Base-by-base conservation (phyloP, 1,140 invertebrate species). In the Aphelenchoides avenae region DNA sequence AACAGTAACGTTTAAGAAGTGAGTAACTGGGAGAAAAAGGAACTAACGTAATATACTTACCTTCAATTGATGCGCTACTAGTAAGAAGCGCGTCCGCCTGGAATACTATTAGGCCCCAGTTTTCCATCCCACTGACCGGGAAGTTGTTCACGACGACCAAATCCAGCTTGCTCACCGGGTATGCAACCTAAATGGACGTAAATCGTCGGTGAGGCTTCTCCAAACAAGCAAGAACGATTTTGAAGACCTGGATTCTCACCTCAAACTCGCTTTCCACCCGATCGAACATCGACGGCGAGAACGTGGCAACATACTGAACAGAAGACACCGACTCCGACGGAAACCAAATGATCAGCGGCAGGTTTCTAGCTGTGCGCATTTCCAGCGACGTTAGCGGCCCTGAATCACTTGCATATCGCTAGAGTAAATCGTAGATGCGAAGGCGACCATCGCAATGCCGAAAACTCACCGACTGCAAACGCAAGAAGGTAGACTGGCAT, bases 401-500 rank as follows among this genome's bases (percentile, higher is more conserved):
- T 31, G 34, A 43, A 51, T 43, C n/a, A 26, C 0, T 11, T 27
- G 3, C 34, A 20, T 33, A 11, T 2, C 18, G 26, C 42, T n/a
- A 27, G 5, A 36, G 13, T n/a, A n/a, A n/a, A n/a, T n/a, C n/a
- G n/a, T n/a, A n/a, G n/a, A n/a, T n/a, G n/a, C n/a, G n/a, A n/a
- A n/a, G n/a, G n/a, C n/a, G n/a, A n/a, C 0, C 5, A 48, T n/a
- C 68, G 33, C 70, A 66, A 27, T 57, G 44, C 37, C 66, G 69
- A 27, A 57, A 76, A 77, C 50, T 77, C 69, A 40, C 78, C 77
- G 3, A 80, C 70, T 15, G 78, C 78, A 63, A 81, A 80, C 1
- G 80, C 80, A 11, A 81, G 64, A 5, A 81, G 65, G 61, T 81
- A 81, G 13, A 80, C 76, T 2, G 80, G 80, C 80, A 81, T 81